These are phyloP conservation scores for Zaprionus gabonicus DNA, from an alignment of 1,140 invertebrate species.

Conservation along the genomic window DNA sequence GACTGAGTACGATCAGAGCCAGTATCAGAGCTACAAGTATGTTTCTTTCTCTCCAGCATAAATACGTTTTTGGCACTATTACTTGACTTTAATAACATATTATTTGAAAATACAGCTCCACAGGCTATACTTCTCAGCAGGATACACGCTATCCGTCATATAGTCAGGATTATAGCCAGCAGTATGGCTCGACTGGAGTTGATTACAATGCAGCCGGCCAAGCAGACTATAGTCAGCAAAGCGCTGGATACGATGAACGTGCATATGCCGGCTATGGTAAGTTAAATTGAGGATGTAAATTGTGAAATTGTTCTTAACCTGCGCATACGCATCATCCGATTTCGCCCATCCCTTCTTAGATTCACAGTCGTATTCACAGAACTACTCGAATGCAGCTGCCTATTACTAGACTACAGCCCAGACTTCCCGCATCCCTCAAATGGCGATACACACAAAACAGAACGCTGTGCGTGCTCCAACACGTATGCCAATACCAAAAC, in stretches of 20 bases:
- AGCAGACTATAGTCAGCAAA: constrained; percentile 80
- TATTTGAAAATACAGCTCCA: constrained; percentile 50
- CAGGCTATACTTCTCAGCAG: constrained; percentile 72
- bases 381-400: constrained; percentile 80
- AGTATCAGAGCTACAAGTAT: constrained; percentile 80
- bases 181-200: constrained; percentile 78
- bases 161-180: constrained; percentile 80
- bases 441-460: constrained; percentile 48
- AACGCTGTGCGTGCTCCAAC: constrained; percentile 79
- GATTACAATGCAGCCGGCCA: constrained; percentile 79
- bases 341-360: constrained; percentile 52
- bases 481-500: constrained; percentile 63
- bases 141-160: constrained; percentile 80
- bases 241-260: constrained; percentile 73
- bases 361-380: constrained; percentile 79
- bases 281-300: constrained; percentile 40
- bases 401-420: constrained; percentile 73
- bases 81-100: background rate
- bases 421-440: constrained; percentile 39
- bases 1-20: constrained; percentile 80
- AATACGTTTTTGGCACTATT: background rate
- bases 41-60: constrained; percentile 2
- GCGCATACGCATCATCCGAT: constrained; percentile 26
- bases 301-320: background rate
- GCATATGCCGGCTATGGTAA: constrained; percentile 82